Evolutionary conservation across 2,797 vertebrate species (phyloP), one percentile per base, ranked within the genome.

Genomic region (Cercopithecus diana): DNA sequence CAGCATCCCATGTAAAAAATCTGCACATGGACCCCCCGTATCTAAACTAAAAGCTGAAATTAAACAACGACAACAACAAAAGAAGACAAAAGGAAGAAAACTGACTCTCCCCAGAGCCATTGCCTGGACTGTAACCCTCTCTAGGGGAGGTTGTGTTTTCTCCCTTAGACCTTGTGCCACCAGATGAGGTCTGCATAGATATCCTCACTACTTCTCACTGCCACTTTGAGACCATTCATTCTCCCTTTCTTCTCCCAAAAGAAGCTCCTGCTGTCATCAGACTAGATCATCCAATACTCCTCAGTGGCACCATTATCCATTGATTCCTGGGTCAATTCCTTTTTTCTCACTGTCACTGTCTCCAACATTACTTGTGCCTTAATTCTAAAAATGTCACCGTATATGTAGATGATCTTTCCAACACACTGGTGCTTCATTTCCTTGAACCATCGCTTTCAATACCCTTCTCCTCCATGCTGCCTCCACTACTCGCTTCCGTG

Each of bases 321-420:
- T 13, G 10, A 50, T 17, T 12, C 30, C 70, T 4, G 20, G 24
- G 39, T 22, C 5, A 4, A 52, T n/a, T 17, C 28, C 55, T 7
- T 43, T 82, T 22, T 67, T 30, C 26, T 96, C 70, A 30, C 28
- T n/a, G 22, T 2, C 1, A 28, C 4, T 22, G 20, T 33, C 48
- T 96, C 67, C 64, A 15, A 43, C 36, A 33, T 39, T 0, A 20
- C 48, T 24, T 83, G 9, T 24, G 8, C 26, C 64, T 79, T 15
- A 43, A 88, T 15, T 45, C 7, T 5, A n/a, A 57, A 75, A 10
- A n/a, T 30, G 0, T 36, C 30, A 12, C 4, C 8, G 5, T 11
- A 17, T 1, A 7, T 10, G 10, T 0, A 2, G 52, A 5, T 4
- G 12, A 57, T 6, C 82, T 36, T 58, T 48, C 39, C 67, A 70